phyloP scores from a whole-genome alignment of 1,140 invertebrate genomes.

The Drosophila lowei region DNA sequence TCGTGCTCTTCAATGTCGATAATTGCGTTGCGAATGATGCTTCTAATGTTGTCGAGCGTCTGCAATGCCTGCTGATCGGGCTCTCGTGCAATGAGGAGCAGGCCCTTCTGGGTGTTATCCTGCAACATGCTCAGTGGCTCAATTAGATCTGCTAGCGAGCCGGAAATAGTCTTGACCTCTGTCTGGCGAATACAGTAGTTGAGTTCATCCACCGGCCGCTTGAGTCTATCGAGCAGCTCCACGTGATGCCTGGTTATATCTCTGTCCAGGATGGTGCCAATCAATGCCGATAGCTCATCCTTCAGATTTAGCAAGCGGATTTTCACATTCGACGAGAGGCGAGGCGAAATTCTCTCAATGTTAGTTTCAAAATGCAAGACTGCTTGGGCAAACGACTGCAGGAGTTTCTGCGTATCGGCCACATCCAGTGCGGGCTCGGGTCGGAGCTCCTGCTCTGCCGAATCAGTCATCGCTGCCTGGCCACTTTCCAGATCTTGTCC shows the following conservation, averaged over 20 bases:
- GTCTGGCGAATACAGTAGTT: conserved; percentile 82
- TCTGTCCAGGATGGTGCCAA: conserved; percentile 73
- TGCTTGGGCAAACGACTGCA: conserved; percentile 79
- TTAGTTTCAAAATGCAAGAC: conserved; percentile 80
- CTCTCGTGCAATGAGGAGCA: conserved; percentile 47
- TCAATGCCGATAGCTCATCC: conserved; percentile 71
- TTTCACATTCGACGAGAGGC: conserved; percentile 59
- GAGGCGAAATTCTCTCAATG: conserved; percentile 64
- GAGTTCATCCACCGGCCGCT: conserved; percentile 76
- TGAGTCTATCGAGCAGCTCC: conserved; percentile 66
- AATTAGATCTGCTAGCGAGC: conserved; percentile 79
- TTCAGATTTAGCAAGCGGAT: conserved; percentile 61
- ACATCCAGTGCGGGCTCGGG: conserved; percentile 60
- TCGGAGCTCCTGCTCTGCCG: conserved; percentile 4
- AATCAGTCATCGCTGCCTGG: conserved; percentile 28
- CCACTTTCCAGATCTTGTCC: conserved; percentile 75
- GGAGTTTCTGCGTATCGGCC: conserved; percentile 73
- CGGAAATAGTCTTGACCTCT: conserved; percentile 73
- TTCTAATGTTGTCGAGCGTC: conserved; percentile 60
- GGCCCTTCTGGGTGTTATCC: conserved; percentile 62
- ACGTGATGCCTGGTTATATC: conserved; percentile 74
- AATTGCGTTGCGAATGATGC: conserved; percentile 68
- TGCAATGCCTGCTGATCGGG: conserved; percentile 61
- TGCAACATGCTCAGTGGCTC: conserved; percentile 75
- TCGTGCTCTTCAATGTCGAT: conserved; percentile 80